phyloP scores from a whole-genome alignment of 2,113 vertebrate species.

The Verasper variegatus region DNA sequence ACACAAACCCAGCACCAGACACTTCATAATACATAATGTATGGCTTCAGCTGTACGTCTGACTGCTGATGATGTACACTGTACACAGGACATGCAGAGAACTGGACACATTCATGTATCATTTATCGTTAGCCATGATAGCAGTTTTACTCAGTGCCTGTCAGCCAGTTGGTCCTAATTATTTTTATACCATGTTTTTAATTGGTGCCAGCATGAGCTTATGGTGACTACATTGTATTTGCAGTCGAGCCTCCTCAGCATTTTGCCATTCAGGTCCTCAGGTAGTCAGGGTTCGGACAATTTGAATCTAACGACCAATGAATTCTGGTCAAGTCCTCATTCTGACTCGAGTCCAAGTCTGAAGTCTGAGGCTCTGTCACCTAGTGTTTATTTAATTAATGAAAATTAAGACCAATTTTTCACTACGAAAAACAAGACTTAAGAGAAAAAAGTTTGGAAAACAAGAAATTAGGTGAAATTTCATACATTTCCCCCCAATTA shows the following conservation, averaged over 20 bases:
- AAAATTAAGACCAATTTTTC: neutral
- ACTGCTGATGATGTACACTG: too few relatives aligned
- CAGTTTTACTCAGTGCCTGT: neutral
- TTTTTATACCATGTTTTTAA: neutral
- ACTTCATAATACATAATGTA: neutral
- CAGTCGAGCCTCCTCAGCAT: neutral
- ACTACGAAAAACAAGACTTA: neutral
- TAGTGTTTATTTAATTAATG: neutral
- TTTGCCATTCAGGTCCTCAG: neutral
- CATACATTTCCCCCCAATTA: neutral
- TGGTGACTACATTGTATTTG: neutral
- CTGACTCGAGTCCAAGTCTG: neutral
- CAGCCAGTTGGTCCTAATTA: neutral
- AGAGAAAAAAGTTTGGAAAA: neutral
- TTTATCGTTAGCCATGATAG: neutral
- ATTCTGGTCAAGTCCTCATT: neutral
- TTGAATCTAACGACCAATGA: neutral
- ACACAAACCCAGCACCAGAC: neutral
- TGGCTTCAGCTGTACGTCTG: neutral
- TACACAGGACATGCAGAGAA: neutral
- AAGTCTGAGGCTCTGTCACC: neutral
- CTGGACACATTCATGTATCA: neutral
- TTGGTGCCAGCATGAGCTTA: neutral
- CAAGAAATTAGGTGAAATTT: neutral
- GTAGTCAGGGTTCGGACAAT: too few relatives aligned